Percentiles rank a stretch among this genome's conserved stretches.
These are phyloP conservation scores for Poecile atricapillus DNA, from an alignment of 2,113 vertebrate species.

Conservation along the genomic window DNA sequence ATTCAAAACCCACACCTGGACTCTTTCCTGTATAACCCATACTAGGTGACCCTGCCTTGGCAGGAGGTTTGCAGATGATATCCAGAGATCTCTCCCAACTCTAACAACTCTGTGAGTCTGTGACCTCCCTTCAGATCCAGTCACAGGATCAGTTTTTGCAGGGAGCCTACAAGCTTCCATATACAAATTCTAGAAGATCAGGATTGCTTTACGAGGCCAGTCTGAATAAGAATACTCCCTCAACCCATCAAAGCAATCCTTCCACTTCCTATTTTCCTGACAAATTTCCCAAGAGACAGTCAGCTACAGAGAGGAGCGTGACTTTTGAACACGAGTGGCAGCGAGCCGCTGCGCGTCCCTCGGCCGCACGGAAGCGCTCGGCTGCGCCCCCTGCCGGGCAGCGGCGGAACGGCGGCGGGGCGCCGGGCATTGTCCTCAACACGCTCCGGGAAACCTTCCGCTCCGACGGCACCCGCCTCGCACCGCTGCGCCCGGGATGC, in stretches of 20 bases:
- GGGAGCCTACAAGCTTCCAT: neutral
- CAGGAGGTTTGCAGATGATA: neutral
- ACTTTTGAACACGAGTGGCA: rapidly evolving
- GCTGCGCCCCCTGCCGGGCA: neutral
- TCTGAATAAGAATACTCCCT: neutral
- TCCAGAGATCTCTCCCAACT: neutral
- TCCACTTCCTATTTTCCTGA: neutral
- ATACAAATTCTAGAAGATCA: neutral
- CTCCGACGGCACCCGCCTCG: neutral
- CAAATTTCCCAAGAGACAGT: neutral
- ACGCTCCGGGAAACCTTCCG: neutral
- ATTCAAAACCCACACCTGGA: neutral
- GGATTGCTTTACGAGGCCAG: neutral
- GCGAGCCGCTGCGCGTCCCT: neutral
- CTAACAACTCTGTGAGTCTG: neutral
- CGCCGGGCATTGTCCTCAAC: neutral
- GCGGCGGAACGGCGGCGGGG: neutral
- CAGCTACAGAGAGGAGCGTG: neutral
- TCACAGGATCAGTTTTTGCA: neutral
- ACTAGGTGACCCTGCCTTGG: neutral
- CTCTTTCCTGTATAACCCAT: neutral
- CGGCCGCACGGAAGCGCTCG: neutral
- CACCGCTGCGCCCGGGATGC: neutral
- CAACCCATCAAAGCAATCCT: neutral
- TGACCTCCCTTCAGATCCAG: neutral